Percentiles rank a stretch among this genome's conserved stretches.
These are phyloP conservation scores for Leiothrix lutea DNA, from an alignment of 2,113 vertebrate genomes.

Conservation along the genomic window DNA sequence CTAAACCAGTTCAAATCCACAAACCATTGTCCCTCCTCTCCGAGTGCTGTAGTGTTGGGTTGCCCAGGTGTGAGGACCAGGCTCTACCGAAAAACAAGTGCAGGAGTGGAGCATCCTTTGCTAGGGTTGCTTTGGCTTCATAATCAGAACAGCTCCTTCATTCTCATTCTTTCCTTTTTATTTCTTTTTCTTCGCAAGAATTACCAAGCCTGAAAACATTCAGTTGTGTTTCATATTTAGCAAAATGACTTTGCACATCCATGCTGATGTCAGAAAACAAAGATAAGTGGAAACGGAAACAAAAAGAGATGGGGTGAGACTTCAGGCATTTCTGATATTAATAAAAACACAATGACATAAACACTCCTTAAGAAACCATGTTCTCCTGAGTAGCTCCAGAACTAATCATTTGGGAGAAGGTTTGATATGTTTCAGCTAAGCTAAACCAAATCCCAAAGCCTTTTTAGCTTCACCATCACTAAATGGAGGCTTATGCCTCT, in stretches of 20 bases:
- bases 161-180: not conserved
- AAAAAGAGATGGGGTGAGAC: not conserved
- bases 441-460: slow-evolving; percentile 45
- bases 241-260: not conserved
- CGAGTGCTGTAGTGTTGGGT: not conserved
- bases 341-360: not conserved
- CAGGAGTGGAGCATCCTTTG: not conserved
- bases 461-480: slow-evolving; percentile 21
- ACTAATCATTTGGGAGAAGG: not conserved
- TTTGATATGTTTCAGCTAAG: slow-evolving; percentile 2
- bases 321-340: not conserved
- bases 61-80: not conserved
- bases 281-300: not conserved
- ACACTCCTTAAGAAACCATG: not conserved
- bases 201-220: not conserved
- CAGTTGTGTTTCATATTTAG: not conserved
- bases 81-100: not conserved
- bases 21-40: not conserved
- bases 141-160: not conserved
- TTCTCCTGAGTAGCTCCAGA: slow-evolving; percentile 3
- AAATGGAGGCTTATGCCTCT: slow-evolving; percentile 42
- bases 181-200: not conserved
- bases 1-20: not conserved
- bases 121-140: not conserved
- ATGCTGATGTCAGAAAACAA: not conserved